Base-by-base conservation (phyloP, 2,888 invertebrate genomes). In the Amiota communis region DNA sequence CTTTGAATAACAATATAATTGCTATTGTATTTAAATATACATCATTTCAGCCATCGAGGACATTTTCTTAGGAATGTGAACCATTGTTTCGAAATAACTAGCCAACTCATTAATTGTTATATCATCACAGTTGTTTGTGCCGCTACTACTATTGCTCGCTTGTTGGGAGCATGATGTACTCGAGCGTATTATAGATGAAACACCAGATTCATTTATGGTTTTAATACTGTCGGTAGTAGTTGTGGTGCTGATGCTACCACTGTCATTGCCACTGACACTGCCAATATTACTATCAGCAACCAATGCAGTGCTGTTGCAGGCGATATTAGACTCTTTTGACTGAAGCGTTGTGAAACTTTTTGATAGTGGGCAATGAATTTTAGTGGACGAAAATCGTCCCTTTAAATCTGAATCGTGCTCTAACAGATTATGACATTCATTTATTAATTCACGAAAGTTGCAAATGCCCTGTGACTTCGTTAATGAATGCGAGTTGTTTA, bases 21-120 rank as follows among this genome's bases (percentile, higher is more conserved):
- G 6, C 2, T 4, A 36, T 36, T 36, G 15, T 8, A 59, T 75
- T 92, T 92, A 96, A 91, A 97, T 97, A 89, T 98, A 98, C 98
- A 98, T 98, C 97, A 97, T 97, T 91, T 98, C 97, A 75, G 98
- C 98, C 98, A 98, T 98, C 74, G 95, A 93, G 67, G 97, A 97
- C 98, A 98, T 98, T 90, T 98, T 98, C 91, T 97, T 97, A 79
- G 98, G 98, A 91, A 98, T 97, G 92, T 98, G 96, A 80, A 98
- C 96, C 91, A 96, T 94, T 77, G 97, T 96, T 91, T 98, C 98
- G 90, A 98, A 97, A 90, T 98, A 98, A 89, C 97, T 95, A 76
- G 98, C 97, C 83, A 98, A 91, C 91, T 98, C 98, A 89, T 97
- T 97, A 83, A 97, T 97, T 65, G 96, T 97, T 70, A 97, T 93